Conservation (phyloP, 2,888 invertebrate genomes). For the Altica lythri region DNA sequence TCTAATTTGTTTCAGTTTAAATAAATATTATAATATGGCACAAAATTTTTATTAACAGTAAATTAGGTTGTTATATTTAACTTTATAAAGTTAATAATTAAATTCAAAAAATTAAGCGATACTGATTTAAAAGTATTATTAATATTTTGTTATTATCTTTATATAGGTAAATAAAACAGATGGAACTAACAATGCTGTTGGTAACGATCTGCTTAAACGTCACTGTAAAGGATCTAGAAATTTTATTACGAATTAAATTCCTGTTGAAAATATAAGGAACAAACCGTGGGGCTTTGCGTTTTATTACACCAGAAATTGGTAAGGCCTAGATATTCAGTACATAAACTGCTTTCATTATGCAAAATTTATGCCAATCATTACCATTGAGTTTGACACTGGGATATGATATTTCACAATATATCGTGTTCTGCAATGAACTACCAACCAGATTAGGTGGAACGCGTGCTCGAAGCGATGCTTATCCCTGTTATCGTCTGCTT, state of each 20-base stretch:
- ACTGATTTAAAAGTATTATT: too few species aligned
- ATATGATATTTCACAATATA: constrained; percentile 57
- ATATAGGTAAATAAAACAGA: too few species aligned
- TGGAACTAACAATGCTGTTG: too few species aligned
- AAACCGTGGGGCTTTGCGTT: constrained; percentile 42
- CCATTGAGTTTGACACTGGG: constrained; percentile 57
- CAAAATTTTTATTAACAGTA: too few species aligned
- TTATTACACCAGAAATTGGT: constrained; percentile 46
- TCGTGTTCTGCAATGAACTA: constrained; percentile 53
- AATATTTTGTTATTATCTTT: too few species aligned
- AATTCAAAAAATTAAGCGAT: too few species aligned
- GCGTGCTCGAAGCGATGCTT: constrained; percentile 50
- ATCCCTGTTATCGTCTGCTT: constrained; percentile 59
- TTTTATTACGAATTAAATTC: constrained; percentile 32
- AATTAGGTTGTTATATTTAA: too few species aligned
- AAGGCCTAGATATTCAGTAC: constrained; percentile 44
- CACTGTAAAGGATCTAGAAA: too few species aligned
- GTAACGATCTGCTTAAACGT: too few species aligned
- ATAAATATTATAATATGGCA: too few species aligned
- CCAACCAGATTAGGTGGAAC: constrained; percentile 52
- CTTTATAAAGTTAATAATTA: too few species aligned
- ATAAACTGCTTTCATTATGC: constrained; percentile 56
- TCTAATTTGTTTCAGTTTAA: too few species aligned
- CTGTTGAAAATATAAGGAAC: constrained; percentile 34
- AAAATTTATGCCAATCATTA: constrained; percentile 60